Percentiles rank a stretch among this genome's conserved stretches.
Conservation (phyloP, 1,140 invertebrate genomes). For the Apis florea region DNA sequence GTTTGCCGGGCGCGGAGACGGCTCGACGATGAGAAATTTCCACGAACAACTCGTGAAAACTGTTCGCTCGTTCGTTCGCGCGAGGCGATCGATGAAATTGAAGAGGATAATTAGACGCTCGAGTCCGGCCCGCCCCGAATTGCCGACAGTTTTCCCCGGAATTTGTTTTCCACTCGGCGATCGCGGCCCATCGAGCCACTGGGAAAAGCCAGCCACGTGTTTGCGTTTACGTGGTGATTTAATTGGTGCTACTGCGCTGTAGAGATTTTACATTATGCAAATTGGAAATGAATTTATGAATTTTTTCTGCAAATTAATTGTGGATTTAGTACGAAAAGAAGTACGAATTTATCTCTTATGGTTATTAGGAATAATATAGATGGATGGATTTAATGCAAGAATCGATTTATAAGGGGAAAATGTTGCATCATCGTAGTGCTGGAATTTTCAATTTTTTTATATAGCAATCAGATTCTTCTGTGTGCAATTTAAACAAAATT, state of each 20-base stretch:
- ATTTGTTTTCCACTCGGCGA: slow-evolving; percentile 10
- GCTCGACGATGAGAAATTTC: slow-evolving; percentile 25
- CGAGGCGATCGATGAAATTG: slow-evolving; percentile 19
- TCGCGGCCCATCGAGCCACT: neutral
- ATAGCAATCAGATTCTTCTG: too few species aligned
- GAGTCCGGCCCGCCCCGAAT: neutral
- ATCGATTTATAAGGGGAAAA: too few species aligned
- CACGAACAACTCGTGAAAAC: slow-evolving; percentile 1
- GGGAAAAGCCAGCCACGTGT: neutral
- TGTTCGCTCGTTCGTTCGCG: neutral
- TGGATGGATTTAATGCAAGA: too few species aligned
- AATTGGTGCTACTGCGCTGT: too few species aligned
- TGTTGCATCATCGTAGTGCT: too few species aligned
- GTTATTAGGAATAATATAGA: too few species aligned
- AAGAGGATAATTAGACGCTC: slow-evolving; percentile 43
- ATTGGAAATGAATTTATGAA: neutral
- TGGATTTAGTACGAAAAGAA: too few species aligned
- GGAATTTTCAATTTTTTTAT: too few species aligned
- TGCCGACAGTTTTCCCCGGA: neutral
- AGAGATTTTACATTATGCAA: neutral
- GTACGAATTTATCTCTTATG: too few species aligned
- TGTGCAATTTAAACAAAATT: too few species aligned
- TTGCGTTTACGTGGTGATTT: too few species aligned
- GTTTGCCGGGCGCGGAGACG: neutral
- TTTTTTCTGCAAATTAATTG: too few species aligned